These are phyloP conservation scores for Pyrocephalus nanus DNA, from an alignment of 2,797 vertebrate species.

Conservation along the genomic window DNA sequence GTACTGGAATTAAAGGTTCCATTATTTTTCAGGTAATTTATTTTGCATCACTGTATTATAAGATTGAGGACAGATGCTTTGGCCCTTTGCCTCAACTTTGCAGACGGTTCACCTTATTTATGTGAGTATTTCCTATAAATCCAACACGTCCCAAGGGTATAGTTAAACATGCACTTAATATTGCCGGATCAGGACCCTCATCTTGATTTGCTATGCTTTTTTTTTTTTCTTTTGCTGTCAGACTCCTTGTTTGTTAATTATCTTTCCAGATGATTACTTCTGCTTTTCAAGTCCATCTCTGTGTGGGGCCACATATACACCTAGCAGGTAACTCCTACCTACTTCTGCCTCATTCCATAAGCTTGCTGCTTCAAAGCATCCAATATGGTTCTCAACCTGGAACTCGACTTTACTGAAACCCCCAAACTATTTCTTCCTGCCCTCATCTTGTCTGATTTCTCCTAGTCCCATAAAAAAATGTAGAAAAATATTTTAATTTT, in stretches of 20 bases:
- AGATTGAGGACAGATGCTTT: slow-evolving; percentile 69
- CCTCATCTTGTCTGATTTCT: neutral
- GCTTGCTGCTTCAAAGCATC: neutral
- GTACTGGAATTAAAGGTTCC: slow-evolving; percentile 61
- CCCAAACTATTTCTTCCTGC: neutral
- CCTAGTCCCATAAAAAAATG: neutral
- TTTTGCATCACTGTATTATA: slow-evolving; percentile 59
- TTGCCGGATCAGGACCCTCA: neutral
- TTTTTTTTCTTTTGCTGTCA: slow-evolving; percentile 3
- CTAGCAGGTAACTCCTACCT: neutral
- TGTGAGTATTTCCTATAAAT: slow-evolving; percentile 45
- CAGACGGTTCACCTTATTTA: slow-evolving; percentile 58
- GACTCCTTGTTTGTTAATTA: neutral
- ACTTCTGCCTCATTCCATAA: neutral
- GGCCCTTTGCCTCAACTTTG: slow-evolving; percentile 52
- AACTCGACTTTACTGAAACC: neutral
- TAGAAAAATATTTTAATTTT: neutral
- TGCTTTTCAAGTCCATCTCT: neutral
- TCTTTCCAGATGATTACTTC: slow-evolving; percentile 36
- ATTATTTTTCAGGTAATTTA: slow-evolving; percentile 69
- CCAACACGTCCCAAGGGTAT: slow-evolving; percentile 12
- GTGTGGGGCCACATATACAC: neutral
- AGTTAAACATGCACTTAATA: slow-evolving; percentile 39
- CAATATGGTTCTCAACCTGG: neutral
- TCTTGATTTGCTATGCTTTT: neutral